Percentiles rank a stretch among this genome's conserved stretches.
Conservation (phyloP, 2,888 invertebrate species). For the Caenorhabditis uteleia region DNA sequence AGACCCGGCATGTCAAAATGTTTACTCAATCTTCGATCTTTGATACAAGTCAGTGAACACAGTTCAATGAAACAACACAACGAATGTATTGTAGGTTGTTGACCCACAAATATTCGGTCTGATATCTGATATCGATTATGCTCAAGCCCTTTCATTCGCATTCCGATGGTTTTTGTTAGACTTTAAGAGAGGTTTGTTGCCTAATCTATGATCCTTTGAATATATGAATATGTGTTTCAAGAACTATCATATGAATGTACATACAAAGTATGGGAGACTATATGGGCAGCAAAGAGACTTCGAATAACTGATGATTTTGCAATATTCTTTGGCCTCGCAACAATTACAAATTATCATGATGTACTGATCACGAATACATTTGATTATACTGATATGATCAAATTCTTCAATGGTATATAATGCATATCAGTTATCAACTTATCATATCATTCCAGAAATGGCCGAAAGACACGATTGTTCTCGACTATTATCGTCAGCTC, state of each 20-base stretch:
- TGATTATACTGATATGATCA: conserved; percentile 97
- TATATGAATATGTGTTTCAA: conserved; percentile 53
- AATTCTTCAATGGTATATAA: conserved; percentile 92
- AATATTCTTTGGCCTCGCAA: conserved; percentile 87
- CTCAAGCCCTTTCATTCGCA: conserved; percentile 95
- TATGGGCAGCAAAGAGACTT: conserved; percentile 86
- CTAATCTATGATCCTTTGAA: neutral
- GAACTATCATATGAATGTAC: conserved; percentile 91
- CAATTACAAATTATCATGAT: conserved; percentile 86
- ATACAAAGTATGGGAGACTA: conserved; percentile 90
- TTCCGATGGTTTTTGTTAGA: conserved; percentile 96
- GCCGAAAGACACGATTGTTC: conserved; percentile 90
- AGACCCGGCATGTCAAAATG: conserved; percentile 93
- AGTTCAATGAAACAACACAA: neutral
- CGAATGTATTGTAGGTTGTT: conserved; percentile 69
- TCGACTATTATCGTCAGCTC: conserved; percentile 82
- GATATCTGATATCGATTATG: conserved; percentile 90
- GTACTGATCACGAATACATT: conserved; percentile 92
- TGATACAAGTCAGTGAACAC: conserved; percentile 72
- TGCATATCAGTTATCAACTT: neutral
- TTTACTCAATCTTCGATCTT: conserved; percentile 87
- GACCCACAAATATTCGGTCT: conserved; percentile 53
- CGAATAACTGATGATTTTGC: conserved; percentile 88
- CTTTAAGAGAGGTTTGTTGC: conserved; percentile 80
- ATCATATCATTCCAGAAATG: conserved; percentile 80